A percentile compares a stretch with the other conserved stretches of the same genome.
Conservation (phyloP, 2,113 vertebrate species). For the Microcebus tavaratra region DNA sequence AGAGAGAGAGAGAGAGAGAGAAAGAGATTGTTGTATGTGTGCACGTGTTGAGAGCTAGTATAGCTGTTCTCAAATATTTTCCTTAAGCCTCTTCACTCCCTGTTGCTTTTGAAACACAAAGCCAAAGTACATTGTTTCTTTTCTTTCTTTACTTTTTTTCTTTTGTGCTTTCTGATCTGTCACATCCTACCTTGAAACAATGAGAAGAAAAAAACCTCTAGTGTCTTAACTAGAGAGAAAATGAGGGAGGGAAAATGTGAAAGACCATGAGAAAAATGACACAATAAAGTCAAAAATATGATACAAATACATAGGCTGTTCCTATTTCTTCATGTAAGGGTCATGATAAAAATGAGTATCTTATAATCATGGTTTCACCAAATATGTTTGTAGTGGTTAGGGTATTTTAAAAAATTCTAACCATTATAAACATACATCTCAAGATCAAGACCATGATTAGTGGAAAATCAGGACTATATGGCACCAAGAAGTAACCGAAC, state of each 20-base stretch:
- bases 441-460: neutral
- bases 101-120: neutral
- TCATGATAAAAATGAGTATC: neutral
- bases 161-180: neutral
- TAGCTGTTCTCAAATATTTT: neutral
- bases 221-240: neutral
- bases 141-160: neutral
- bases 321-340: neutral
- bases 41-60: neutral
- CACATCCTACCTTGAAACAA: neutral
- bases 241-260: neutral
- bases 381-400: neutral
- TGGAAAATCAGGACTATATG: neutral
- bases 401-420: neutral
- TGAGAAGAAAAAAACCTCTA: neutral
- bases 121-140: neutral
- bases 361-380: neutral
- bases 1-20: neutral
- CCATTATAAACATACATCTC: neutral
- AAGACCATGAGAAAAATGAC: neutral
- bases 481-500: neutral
- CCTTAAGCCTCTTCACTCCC: neutral
- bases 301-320: neutral
- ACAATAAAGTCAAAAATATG: neutral
- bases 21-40: neutral